Evolutionary conservation across 2,797 vertebrate genomes (phyloP), one percentile per base, ranked within the genome.

Genomic region (Falco biarmicus): DNA sequence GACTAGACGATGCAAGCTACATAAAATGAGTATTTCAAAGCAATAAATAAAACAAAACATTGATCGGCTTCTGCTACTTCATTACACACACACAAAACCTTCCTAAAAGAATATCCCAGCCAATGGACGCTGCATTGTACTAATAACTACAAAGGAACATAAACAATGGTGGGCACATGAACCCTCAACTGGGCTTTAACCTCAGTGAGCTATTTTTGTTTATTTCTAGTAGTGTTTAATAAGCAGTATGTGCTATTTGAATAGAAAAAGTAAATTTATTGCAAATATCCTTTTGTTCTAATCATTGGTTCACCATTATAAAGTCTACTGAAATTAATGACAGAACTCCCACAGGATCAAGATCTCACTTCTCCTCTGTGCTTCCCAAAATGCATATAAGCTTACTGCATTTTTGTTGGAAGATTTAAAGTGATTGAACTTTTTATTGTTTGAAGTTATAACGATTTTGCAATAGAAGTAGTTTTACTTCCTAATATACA

Each of bases 1-100:
- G 98, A 97, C 99, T 99, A 93, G 99, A 99, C 0, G 99, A 99
- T 57, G 99, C 99, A 97, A 99, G 98, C 99, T 99, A 91, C 18
- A 77, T 12, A 88, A 90, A 83, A 97, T 14, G 39, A 69, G 5
- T 4, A 80, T 95, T 96, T 57, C 19, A 93, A 93, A 97, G 45
- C 13, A 86, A 43, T 64, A 45, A 94, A 53, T 71, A 66, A 83
- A 60, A 71, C 21, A 78, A 31, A 22, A 26, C 20, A 51, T 9
- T 12, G 24, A 82, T 60, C 2, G 22, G 13, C 56, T 73, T 34
- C n/a, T 80, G 45, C 45, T 82, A 1, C 29, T 77, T 41, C 20
- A 15, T 29, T 61, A 43, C 10, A 69, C 16, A 26, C 8, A 14
- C 10, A 19, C 17, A 66, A 10, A 53, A 24, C 16, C n/a, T 18